These are phyloP conservation scores for Atherinomorus stipes DNA, from an alignment of 2,113 vertebrate species.

Conservation along the genomic window DNA sequence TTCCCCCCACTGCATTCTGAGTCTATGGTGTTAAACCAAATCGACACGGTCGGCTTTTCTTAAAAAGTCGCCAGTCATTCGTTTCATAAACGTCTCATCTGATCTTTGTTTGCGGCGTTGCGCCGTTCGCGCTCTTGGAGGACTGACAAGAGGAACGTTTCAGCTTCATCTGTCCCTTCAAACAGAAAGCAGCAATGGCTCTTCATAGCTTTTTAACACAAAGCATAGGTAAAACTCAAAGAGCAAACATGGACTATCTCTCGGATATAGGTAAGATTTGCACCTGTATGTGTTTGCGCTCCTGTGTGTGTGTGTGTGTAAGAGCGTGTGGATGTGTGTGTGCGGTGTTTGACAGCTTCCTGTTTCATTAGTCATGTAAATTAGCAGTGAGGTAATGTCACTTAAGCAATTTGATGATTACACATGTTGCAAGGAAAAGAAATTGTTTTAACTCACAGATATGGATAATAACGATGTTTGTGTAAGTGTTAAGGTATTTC, in stretches of 20 bases:
- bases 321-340: conserved; percentile 41
- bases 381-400: conserved; percentile 45
- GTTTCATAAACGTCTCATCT: conserved; percentile 43
- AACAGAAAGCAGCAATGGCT: conserved; percentile 21
- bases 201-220: conserved; percentile 15
- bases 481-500: not conserved
- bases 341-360: conserved; percentile 70
- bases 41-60: conserved; percentile 89
- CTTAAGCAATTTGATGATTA: conserved; percentile 20
- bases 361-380: conserved; percentile 76
- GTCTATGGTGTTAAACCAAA: conserved; percentile 89
- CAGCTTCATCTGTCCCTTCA: conserved; percentile 41
- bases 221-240: conserved; percentile 35
- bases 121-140: conserved; percentile 36
- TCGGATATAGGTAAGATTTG: conserved; percentile 72
- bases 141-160: conserved; percentile 53
- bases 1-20: conserved; percentile 90
- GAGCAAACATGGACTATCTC: conserved; percentile 77
- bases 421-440: conserved; percentile 30
- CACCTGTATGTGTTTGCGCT: conserved; percentile 1
- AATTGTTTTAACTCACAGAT: not conserved
- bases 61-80: conserved; percentile 42
- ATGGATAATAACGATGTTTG: not conserved
- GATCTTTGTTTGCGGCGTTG: conserved; percentile 35
- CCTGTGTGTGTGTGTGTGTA: not conserved